These are phyloP conservation scores for Xanthorhoe spadicearia DNA, from an alignment of 2,888 invertebrate species.

Conservation along the genomic window DNA sequence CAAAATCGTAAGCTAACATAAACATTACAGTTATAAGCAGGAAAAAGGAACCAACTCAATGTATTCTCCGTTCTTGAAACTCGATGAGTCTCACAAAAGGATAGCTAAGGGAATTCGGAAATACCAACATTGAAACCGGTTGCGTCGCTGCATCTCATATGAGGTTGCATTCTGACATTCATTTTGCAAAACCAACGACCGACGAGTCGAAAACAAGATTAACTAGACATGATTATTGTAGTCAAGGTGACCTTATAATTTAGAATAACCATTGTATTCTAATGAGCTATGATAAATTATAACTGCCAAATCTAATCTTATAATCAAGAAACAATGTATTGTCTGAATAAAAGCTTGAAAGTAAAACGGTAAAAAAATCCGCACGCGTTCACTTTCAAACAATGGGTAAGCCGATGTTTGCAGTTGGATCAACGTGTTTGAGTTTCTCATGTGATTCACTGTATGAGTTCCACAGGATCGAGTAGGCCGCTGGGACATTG, in stretches of 20 bases:
- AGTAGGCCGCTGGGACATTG: slow-evolving; percentile 27
- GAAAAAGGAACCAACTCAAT: slow-evolving; percentile 6
- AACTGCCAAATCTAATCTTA: slow-evolving; percentile 25
- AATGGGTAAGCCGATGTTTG: slow-evolving; percentile 70
- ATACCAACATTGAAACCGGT: slow-evolving; percentile 31
- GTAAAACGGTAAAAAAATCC: slow-evolving; percentile 54
- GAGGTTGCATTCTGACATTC: slow-evolving; percentile 33
- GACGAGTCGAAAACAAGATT: slow-evolving; percentile 4
- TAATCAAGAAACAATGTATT: slow-evolving; percentile 36
- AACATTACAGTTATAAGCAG: slow-evolving; percentile 3
- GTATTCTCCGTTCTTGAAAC: slow-evolving; percentile 23
- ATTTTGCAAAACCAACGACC: slow-evolving; percentile 20
- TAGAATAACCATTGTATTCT: slow-evolving; percentile 27
- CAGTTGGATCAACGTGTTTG: slow-evolving; percentile 74
- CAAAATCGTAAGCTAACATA: background rate
- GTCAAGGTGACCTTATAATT: slow-evolving; percentile 27
- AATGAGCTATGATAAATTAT: slow-evolving; percentile 21
- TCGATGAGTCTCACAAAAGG: slow-evolving; percentile 30
- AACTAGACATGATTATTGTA: slow-evolving; percentile 9
- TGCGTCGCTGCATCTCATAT: slow-evolving; percentile 25
- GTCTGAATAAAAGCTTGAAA: slow-evolving; percentile 44
- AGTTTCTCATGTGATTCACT: slow-evolving; percentile 69
- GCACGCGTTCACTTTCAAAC: slow-evolving; percentile 67
- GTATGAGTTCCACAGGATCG: slow-evolving; percentile 33
- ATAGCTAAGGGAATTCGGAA: slow-evolving; percentile 38